phyloP scores from a whole-genome alignment of 1,140 invertebrate genomes.

The Drosophila erecta region DNA sequence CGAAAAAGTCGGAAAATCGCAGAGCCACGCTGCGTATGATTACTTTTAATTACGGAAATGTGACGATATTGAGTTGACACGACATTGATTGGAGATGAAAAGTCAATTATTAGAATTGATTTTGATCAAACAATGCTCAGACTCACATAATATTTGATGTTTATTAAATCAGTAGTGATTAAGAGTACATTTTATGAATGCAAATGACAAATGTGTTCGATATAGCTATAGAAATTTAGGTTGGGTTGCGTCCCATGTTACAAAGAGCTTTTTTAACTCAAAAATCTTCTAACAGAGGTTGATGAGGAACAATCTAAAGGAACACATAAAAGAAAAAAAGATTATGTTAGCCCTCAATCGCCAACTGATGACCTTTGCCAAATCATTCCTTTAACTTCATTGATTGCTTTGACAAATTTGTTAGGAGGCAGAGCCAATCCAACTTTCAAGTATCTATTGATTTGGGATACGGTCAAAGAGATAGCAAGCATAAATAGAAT shows the following conservation, averaged over 20 bases:
- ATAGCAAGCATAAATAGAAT: constrained; percentile 34
- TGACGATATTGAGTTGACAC: not conserved
- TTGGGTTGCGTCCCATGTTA: no score
- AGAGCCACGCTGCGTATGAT: constrained; percentile 9
- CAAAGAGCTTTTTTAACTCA: no score
- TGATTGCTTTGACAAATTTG: constrained; percentile 31
- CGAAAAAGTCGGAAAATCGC: no score
- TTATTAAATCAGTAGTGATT: not conserved
- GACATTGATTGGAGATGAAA: not conserved
- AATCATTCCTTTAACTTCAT: constrained; percentile 10
- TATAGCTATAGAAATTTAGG: no score
- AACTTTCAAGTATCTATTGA: constrained; percentile 14
- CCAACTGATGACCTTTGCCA: not conserved
- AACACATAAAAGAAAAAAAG: not conserved
- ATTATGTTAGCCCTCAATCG: not conserved
- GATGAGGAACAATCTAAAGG: not conserved
- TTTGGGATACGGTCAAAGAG: not conserved
- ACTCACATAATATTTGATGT: not conserved
- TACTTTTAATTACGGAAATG: constrained; percentile 27
- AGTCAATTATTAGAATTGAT: constrained; percentile 11
- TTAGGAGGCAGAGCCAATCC: constrained; percentile 2
- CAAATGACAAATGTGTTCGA: not conserved
- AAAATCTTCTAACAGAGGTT: no score
- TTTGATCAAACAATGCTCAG: not conserved
- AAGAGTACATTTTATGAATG: not conserved